phyloP scores from a whole-genome alignment of 64 coral and sea anemone species.

The Astreopora myriophthalma region DNA sequence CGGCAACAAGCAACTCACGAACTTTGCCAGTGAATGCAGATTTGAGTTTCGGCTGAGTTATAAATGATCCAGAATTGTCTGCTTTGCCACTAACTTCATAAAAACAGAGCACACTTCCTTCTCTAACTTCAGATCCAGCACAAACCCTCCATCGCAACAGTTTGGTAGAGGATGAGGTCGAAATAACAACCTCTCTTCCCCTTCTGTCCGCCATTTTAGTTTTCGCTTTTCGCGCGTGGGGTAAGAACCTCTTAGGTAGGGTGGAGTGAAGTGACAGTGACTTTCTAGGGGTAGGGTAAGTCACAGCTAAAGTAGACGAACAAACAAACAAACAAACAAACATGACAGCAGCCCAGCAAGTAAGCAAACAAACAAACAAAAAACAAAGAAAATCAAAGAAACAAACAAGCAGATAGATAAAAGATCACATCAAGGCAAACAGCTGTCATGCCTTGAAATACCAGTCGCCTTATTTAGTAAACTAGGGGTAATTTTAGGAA shows the following conservation, averaged over 20 bases:
- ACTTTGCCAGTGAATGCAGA: slow-evolving; percentile 76
- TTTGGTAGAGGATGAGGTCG: slow-evolving; percentile 70
- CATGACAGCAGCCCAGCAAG: too few relatives aligned
- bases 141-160: slow-evolving; percentile 83
- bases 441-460: too few relatives aligned
- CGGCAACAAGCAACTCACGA: slow-evolving; percentile 75
- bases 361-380: too few relatives aligned
- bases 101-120: slow-evolving; percentile 93
- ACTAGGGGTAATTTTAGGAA: too few relatives aligned
- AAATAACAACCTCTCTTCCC: slow-evolving; percentile 83
- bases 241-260: background rate
- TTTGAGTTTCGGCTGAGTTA: slow-evolving; percentile 96
- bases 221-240: slow-evolving; percentile 76
- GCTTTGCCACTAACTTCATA: slow-evolving; percentile 80
- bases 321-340: too few relatives aligned
- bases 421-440: too few relatives aligned
- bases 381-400: too few relatives aligned
- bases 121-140: slow-evolving; percentile 77
- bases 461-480: too few relatives aligned
- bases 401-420: too few relatives aligned
- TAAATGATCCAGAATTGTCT: slow-evolving; percentile 66
- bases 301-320: too few relatives aligned
- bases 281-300: background rate
- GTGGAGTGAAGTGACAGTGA: background rate
- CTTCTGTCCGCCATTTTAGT: slow-evolving; percentile 87